Conservation (phyloP, 2,888 invertebrate genomes). For the Oscheius myriophilus region DNA sequence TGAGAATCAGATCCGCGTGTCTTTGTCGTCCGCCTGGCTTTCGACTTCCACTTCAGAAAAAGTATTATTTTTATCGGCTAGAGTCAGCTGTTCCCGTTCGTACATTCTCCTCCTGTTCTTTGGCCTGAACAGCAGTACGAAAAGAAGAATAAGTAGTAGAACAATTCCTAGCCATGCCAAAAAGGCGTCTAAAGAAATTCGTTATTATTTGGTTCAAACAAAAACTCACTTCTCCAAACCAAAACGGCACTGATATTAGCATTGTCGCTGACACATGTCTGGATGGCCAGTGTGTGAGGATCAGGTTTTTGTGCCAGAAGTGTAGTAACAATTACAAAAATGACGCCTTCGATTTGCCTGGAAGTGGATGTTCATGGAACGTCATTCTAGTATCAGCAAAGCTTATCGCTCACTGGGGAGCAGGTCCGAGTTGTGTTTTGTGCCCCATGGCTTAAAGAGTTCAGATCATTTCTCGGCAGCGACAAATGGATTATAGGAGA, state of each 20-base stretch:
- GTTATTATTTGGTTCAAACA: not conserved
- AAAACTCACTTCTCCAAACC: slow-evolving; percentile 60
- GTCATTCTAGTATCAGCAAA: no score
- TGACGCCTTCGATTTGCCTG: slow-evolving; percentile 64
- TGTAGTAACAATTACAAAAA: slow-evolving; percentile 61
- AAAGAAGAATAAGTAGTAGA: slow-evolving; percentile 41
- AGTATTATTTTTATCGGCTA: slow-evolving; percentile 7
- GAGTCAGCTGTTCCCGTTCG: slow-evolving; percentile 36
- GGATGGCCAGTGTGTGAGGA: slow-evolving; percentile 52
- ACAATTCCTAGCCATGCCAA: slow-evolving; percentile 58
- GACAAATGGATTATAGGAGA: not conserved
- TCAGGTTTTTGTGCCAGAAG: slow-evolving; percentile 49
- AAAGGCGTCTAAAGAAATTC: slow-evolving; percentile 59
- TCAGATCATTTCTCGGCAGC: not conserved
- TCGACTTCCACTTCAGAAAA: no score
- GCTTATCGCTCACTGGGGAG: no score
- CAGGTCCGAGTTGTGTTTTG: not conserved
- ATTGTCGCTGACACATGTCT: slow-evolving; percentile 60
- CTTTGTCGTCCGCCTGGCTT: no score
- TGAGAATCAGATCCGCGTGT: no score
- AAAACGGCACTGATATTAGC: slow-evolving; percentile 49
- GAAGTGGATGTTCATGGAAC: slow-evolving; percentile 25
- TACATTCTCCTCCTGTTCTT: slow-evolving; percentile 60
- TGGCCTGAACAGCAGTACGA: slow-evolving; percentile 57
- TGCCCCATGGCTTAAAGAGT: not conserved